Conservation (phyloP, 2,797 vertebrate genomes). For the Hoplostethus mediterraneus region DNA sequence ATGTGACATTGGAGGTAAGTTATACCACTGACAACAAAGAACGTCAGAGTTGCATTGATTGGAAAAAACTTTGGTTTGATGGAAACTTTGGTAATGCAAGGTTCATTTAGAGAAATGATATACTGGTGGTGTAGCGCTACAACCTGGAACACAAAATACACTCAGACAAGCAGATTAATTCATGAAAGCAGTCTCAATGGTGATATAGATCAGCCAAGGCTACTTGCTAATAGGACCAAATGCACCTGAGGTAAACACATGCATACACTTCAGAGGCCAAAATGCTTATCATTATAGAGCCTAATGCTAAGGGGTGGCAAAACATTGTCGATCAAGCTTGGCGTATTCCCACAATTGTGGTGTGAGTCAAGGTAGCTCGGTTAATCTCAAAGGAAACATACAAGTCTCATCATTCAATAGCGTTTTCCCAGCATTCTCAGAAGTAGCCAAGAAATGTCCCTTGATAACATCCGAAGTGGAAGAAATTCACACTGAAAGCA, state of each 20-base stretch:
- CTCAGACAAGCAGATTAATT: slow-evolving; percentile 20
- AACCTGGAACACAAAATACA: slow-evolving; percentile 28
- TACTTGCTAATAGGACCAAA: slow-evolving; percentile 47
- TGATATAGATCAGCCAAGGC: slow-evolving; percentile 28
- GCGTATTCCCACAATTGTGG: background rate
- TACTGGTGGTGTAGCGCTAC: slow-evolving; percentile 3
- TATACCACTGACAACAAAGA: slow-evolving; percentile 41
- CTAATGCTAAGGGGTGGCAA: background rate
- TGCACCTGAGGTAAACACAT: slow-evolving; percentile 32
- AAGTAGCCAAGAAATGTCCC: slow-evolving; percentile 23
- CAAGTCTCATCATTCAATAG: background rate
- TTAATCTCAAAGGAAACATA: slow-evolving; percentile 15
- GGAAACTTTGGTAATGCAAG: slow-evolving; percentile 53
- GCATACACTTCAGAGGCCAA: slow-evolving; percentile 5
- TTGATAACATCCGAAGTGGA: slow-evolving; percentile 11
- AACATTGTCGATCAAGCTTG: slow-evolving; percentile 27
- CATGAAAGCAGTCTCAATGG: slow-evolving; percentile 30
- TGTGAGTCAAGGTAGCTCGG: slow-evolving; percentile 8
- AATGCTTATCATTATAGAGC: slow-evolving; percentile 5
- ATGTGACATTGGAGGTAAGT: slow-evolving; percentile 32
- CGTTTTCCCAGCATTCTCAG: slow-evolving; percentile 6
- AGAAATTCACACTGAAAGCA: slow-evolving; percentile 23
- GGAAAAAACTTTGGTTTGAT: slow-evolving; percentile 43
- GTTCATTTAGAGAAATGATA: slow-evolving; percentile 48
- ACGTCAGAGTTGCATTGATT: slow-evolving; percentile 57